Conservation (phyloP, 2,888 invertebrate species). For the Macaria liturata region DNA sequence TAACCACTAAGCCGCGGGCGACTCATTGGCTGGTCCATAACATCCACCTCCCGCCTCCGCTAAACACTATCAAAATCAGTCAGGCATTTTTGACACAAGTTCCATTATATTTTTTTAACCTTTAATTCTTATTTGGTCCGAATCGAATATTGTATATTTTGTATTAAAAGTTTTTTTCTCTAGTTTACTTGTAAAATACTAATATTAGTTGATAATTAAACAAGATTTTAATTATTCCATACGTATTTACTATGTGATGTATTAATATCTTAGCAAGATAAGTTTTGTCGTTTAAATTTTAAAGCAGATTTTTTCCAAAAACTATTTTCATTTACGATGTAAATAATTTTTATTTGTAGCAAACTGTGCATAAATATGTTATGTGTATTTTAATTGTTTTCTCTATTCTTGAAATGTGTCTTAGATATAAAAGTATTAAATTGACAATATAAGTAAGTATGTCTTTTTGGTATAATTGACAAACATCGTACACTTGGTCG, state of each 20-base stretch:
- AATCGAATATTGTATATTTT: slow-evolving; percentile 63
- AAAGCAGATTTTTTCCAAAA: slow-evolving; percentile 34
- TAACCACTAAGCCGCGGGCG: slow-evolving; percentile 28
- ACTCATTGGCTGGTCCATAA: slow-evolving; percentile 36
- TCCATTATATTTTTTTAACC: slow-evolving; percentile 39
- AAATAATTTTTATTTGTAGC: slow-evolving; percentile 45
- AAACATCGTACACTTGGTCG: slow-evolving; percentile 3
- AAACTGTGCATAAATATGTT: slow-evolving; percentile 42
- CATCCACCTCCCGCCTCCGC: slow-evolving; percentile 29
- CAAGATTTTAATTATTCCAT: slow-evolving; percentile 52
- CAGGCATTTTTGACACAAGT: slow-evolving; percentile 34
- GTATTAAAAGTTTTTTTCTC: slow-evolving; percentile 54
- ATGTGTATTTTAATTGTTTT: slow-evolving; percentile 42
- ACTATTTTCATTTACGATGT: slow-evolving; percentile 34
- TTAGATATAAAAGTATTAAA: slow-evolving; percentile 40
- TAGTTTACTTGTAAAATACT: slow-evolving; percentile 43
- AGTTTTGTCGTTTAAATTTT: slow-evolving; percentile 13
- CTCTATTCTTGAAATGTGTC: slow-evolving; percentile 18
- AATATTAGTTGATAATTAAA: slow-evolving; percentile 31
- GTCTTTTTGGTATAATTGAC: slow-evolving; percentile 20
- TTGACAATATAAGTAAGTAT: slow-evolving; percentile 37
- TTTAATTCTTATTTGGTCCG: slow-evolving; percentile 29
- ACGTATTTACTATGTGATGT: slow-evolving; percentile 56
- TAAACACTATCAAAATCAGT: slow-evolving; percentile 39
- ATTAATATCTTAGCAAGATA: slow-evolving; percentile 23